Base-by-base conservation (phyloP, 2,113 vertebrate genomes). In the Deroptyus accipitrinus region DNA sequence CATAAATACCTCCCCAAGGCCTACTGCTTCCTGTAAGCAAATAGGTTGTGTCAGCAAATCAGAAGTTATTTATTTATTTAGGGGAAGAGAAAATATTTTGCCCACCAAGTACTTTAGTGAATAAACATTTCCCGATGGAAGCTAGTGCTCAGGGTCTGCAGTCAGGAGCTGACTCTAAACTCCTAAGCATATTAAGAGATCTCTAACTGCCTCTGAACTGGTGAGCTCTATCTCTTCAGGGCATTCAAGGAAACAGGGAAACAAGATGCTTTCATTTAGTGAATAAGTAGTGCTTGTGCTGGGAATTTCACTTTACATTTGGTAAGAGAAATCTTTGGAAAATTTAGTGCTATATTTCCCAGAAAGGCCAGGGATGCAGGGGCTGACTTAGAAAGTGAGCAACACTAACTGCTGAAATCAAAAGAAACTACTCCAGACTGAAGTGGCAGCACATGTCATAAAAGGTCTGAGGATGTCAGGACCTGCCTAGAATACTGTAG, bases 11-110 rank as follows among this genome's bases (percentile, higher is more conserved):
- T 94, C 96, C 95, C 93, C 66, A 77, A 95, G 87, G 94, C 51
- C 77, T 81, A 80, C 13, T 72, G 76, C 69, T 79, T 73, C 15
- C 55, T 86, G 59, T 80, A 95, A 93, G 89, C 82, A 95, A 96
- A 96, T 76, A 88, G 73, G 72, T 92, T 86, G 85, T 94, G 92
- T 96, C 97, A 93, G 88, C 90, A 96, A 95, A 95, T 94, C 86
- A 88, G 30, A 59, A 8, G 2, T 86, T 52, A 63, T 68, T 95
- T 95, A 93, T 95, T 95, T 91, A 90, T 86, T 91, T 94, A 52
- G 37, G 46, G 44, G 62, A 70, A 61, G 69, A 76, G 44, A 92
- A 91, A 59, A 74, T 83, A 89, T 80, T 96, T 96, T 54, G 16
- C 22, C 37, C 48, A 31, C 20, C 1, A 17, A 85, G 49, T 49